Conservation (phyloP, 2,113 vertebrate genomes). For the Grammomys surdaster region DNA sequence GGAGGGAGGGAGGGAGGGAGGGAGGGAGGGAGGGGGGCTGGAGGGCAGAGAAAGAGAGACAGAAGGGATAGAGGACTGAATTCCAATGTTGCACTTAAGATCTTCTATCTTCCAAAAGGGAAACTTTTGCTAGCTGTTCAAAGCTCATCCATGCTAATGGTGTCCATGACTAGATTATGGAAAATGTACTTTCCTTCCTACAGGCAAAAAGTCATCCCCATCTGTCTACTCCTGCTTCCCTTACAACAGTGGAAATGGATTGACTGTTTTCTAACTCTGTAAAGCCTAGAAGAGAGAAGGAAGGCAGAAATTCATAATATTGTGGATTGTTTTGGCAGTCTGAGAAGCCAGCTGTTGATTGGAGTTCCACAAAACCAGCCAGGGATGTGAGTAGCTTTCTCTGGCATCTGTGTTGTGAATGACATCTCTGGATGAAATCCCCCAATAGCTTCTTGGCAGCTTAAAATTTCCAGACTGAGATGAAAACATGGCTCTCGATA, state of each 20-base stretch:
- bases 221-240: not conserved
- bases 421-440: constrained; percentile 42
- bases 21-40: too few species aligned
- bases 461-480: constrained; percentile 65
- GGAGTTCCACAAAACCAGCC: constrained; percentile 42
- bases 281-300: constrained; percentile 42
- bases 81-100: not conserved
- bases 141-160: not conserved
- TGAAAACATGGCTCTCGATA: constrained; percentile 48
- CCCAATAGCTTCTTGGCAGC: constrained; percentile 51
- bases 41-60: too few species aligned
- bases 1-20: fast-evolving
- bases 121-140: not conserved
- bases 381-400: constrained; percentile 41
- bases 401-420: constrained; percentile 51
- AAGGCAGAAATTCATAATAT: constrained; percentile 50
- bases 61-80: not conserved
- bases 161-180: not conserved
- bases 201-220: not conserved
- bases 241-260: constrained; percentile 24
- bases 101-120: not conserved
- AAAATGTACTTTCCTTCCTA: constrained; percentile 7
- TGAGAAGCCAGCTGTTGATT: constrained; percentile 65
- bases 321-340: constrained; percentile 69
- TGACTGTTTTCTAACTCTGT: constrained; percentile 15